Evolutionary conservation across 2,888 invertebrate species (phyloP).

Genomic region (Leptinotarsa haldemani): DNA sequence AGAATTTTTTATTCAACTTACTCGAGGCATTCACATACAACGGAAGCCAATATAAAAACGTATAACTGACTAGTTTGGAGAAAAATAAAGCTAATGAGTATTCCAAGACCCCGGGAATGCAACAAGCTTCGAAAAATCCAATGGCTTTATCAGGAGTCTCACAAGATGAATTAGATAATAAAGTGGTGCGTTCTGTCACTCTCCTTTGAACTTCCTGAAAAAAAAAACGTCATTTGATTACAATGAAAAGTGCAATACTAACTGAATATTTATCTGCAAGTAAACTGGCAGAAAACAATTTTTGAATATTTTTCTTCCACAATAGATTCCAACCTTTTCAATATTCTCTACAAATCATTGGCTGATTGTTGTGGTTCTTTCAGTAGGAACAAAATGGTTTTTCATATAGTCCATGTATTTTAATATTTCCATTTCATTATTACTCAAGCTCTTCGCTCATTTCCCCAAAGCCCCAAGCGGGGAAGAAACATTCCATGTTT

Average conservation of each 20-base stretch:
- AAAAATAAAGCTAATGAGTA: conserved; percentile 95
- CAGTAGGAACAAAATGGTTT: too few species aligned
- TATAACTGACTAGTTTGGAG: conserved; percentile 96
- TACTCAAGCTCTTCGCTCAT: too few species aligned
- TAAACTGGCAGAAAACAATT: too few species aligned
- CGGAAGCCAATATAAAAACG: conserved; percentile 97
- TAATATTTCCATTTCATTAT: too few species aligned
- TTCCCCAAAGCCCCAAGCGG: too few species aligned
- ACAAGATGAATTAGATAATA: conserved; percentile 51
- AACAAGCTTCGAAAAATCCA: conserved; percentile 80
- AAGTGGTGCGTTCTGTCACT: conserved; percentile 57
- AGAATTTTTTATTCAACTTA: conserved; percentile 68
- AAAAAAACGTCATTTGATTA: conserved; percentile 28
- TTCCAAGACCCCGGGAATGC: conserved; percentile 93
- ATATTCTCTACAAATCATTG: too few species aligned
- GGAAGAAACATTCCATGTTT: too few species aligned
- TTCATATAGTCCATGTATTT: too few species aligned
- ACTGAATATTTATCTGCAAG: too few species aligned
- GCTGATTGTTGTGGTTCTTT: too few species aligned
- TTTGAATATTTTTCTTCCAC: too few species aligned
- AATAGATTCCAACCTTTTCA: too few species aligned
- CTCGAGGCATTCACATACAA: conserved; percentile 86
- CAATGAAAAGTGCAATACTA: not conserved
- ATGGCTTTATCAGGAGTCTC: conserved; percentile 71
- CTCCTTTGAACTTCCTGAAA: conserved; percentile 62